Conservation (phyloP, 2,113 vertebrate species). For the Eira barbara region DNA sequence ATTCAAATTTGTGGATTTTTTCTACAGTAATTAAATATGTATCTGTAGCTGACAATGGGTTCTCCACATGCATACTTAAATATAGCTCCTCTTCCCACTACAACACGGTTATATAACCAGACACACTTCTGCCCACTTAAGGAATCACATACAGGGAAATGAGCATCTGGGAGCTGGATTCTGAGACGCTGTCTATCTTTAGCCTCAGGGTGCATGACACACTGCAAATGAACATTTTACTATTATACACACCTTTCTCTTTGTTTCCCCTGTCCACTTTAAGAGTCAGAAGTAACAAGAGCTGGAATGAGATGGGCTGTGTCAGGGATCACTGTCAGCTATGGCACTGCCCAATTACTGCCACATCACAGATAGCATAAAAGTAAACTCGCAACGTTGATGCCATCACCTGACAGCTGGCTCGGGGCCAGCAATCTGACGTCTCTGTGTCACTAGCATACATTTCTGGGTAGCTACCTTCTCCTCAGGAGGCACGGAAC, state of each 20-base stretch:
- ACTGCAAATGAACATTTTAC: conserved; percentile 15
- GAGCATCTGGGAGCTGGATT: not conserved
- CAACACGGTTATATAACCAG: conserved; percentile 35
- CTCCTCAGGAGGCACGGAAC: not conserved
- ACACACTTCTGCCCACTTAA: not conserved
- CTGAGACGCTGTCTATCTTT: not conserved
- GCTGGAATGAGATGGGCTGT: not conserved
- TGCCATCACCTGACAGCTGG: not conserved
- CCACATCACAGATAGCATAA: not conserved
- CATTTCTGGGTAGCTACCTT: not conserved
- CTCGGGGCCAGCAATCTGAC: not conserved
- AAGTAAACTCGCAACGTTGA: not conserved
- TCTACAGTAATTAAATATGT: conserved; percentile 54
- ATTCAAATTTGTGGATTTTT: conserved; percentile 22
- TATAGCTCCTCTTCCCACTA: conserved; percentile 27
- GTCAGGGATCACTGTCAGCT: not conserved
- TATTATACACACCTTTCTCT: not conserved
- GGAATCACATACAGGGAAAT: not conserved
- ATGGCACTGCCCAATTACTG: not conserved
- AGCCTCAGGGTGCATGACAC: not conserved
- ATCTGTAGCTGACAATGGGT: conserved; percentile 50
- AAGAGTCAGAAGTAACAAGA: conserved; percentile 33
- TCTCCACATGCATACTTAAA: conserved; percentile 50
- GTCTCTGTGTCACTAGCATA: not conserved
- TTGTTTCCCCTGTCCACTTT: conserved; percentile 2